Percentiles rank a stretch among this genome's conserved stretches.
Conservation (phyloP, 2,113 vertebrate species). For the Upupa epops region DNA sequence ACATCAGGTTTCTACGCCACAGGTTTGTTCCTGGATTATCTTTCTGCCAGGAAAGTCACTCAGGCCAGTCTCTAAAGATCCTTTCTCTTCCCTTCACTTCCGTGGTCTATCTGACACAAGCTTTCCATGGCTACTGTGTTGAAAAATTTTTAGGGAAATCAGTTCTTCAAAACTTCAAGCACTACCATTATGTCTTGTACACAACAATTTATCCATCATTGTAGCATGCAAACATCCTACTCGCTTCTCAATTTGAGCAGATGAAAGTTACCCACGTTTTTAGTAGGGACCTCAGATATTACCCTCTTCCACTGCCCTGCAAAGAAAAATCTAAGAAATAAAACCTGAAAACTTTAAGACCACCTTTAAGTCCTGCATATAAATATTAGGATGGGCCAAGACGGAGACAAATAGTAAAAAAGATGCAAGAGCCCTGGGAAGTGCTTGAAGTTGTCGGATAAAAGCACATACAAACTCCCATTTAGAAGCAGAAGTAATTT, state of each 20-base stretch:
- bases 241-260: not conserved
- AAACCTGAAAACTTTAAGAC: not conserved
- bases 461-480: not conserved
- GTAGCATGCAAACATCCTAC: not conserved
- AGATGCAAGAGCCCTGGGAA: not conserved
- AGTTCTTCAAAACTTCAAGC: not conserved
- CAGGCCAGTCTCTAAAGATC: constrained; percentile 25
- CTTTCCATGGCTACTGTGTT: not conserved
- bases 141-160: not conserved
- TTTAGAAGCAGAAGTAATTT: constrained; percentile 27
- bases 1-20: constrained; percentile 47
- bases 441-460: not conserved
- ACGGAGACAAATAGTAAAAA: not conserved
- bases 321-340: not conserved
- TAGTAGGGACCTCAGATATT: not conserved
- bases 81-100: constrained; percentile 1
- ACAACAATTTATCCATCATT: not conserved
- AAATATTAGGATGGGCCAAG: not conserved
- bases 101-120: not conserved
- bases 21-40: constrained; percentile 76
- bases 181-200: not conserved
- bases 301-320: not conserved
- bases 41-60: constrained; percentile 52
- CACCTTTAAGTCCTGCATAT: not conserved
- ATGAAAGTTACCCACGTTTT: not conserved